These are phyloP conservation scores for Caiman crocodilus DNA, from an alignment of 2,797 vertebrate genomes.

Conservation along the genomic window DNA sequence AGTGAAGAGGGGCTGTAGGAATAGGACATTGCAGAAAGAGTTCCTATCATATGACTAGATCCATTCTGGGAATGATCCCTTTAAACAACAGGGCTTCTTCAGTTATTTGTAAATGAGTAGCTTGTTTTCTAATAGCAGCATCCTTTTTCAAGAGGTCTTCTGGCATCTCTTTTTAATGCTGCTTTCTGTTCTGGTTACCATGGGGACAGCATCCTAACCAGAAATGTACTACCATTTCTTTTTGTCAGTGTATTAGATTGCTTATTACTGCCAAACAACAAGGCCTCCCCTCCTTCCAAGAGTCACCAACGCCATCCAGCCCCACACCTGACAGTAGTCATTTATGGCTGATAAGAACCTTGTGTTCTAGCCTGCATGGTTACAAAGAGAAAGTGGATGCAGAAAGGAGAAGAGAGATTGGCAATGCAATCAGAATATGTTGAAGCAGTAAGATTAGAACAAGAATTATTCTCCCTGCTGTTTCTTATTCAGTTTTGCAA, in stretches of 20 bases:
- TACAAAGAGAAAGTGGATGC: background rate
- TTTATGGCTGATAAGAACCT: background rate
- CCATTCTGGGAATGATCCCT: background rate
- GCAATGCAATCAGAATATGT: background rate
- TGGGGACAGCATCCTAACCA: background rate
- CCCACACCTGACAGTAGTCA: background rate
- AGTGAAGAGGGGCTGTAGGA: slow-evolving; percentile 38
- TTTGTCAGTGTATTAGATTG: background rate
- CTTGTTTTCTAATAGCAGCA: background rate
- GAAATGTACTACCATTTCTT: background rate
- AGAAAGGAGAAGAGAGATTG: background rate
- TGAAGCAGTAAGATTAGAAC: background rate
- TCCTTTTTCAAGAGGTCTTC: background rate
- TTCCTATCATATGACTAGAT: background rate
- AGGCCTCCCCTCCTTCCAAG: background rate
- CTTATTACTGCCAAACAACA: background rate
- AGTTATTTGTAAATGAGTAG: background rate
- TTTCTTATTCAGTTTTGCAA: background rate
- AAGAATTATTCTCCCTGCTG: background rate
- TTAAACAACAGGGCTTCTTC: slow-evolving; percentile 7
- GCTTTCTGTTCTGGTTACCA: background rate
- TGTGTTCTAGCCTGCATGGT: background rate
- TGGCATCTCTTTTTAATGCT: background rate
- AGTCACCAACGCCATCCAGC: background rate
- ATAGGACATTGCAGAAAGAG: slow-evolving; percentile 9